Evolutionary conservation across 1,140 invertebrate genomes (phyloP).

Genomic region (Eupeodes corollae): DNA sequence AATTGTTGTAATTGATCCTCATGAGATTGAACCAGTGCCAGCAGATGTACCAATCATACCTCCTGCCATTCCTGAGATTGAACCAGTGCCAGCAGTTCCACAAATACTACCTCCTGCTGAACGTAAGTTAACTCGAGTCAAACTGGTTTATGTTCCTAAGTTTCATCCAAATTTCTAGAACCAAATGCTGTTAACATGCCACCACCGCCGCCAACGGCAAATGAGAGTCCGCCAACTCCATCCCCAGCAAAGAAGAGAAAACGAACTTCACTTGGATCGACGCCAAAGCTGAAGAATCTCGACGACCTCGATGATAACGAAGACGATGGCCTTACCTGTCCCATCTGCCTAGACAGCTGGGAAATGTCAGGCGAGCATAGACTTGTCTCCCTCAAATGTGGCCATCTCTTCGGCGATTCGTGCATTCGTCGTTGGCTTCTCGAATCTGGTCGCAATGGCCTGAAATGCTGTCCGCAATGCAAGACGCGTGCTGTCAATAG

Average conservation of each 20-base stretch:
- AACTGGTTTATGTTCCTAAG: too few species aligned
- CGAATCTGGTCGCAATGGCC: slow-evolving; percentile 31
- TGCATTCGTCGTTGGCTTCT: slow-evolving; percentile 76
- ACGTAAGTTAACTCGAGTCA: too few species aligned
- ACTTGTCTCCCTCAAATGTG: slow-evolving; percentile 72
- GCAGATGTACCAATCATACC: too few species aligned
- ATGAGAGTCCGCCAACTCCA: slow-evolving; percentile 9
- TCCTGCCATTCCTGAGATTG: too few species aligned
- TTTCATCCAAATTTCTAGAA: too few species aligned
- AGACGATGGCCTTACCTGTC: slow-evolving; percentile 58
- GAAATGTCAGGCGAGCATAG: slow-evolving; percentile 76
- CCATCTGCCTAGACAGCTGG: slow-evolving; percentile 81
- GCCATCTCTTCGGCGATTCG: slow-evolving; percentile 76
- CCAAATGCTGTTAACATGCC: too few species aligned
- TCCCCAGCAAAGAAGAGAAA: slow-evolving; percentile 28
- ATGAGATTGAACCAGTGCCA: too few species aligned
- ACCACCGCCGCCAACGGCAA: not conserved
- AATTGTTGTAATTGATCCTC: too few species aligned
- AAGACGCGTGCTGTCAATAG: slow-evolving; percentile 60
- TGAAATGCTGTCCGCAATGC: slow-evolving; percentile 70
- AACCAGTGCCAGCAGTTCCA: too few species aligned
- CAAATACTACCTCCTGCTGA: too few species aligned
- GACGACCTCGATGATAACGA: slow-evolving; percentile 29
- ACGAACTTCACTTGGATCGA: slow-evolving; percentile 11
- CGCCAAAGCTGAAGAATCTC: not conserved